Evolutionary conservation across 1,140 invertebrate species (phyloP), one percentile per base, ranked within the genome.

Genomic region (Scaptomyza pallida): DNA sequence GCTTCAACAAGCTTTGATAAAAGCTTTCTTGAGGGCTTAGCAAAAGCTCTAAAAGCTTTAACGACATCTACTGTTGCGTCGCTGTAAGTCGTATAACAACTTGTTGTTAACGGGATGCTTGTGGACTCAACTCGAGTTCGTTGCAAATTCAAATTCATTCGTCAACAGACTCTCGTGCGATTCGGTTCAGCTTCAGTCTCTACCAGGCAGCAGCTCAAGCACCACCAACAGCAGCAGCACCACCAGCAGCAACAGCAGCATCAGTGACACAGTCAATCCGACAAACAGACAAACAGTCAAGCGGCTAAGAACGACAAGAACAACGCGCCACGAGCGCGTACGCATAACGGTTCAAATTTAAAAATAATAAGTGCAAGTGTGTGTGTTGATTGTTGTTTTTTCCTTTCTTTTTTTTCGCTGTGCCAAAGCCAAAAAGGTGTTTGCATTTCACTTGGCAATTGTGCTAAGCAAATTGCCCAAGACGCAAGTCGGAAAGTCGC

Each of bases 101-200:
- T 77, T 82, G 78, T 82, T 82, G 74, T 74, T 47, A 33, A 33
- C 60, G 62, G 70, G 70, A 52, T 64, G 63, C 75, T 77, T 64
- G 57, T 56, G 41, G 26, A 61, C 47, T 57, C 47, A 56, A 62
- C 45, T 4, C 50, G 17, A 67, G 43, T 65, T 65, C 50, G 44
- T 55, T 63, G 59, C 59, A 45, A 70, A 55, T 63, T 69, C 35
- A 69, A 81, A 52, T 63, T 71, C 79, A 82, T 82, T 82, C 79
- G 75, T 83, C 79, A 75, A 83, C 72, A 83, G 71, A 83, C 75
- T 67, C 67, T 78, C 75, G 79, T 83, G 79, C 79, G 79, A 62
- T 83, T 72, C 80, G 79, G 79, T 85, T 72, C 72, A 85, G 72
- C 59, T 47, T 62, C 51, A 63, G 64, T 47, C 57, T 50, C 60